Evolutionary conservation across 2,797 vertebrate genomes (phyloP), one percentile per base, ranked within the genome.

Genomic region (Anas capensis): DNA sequence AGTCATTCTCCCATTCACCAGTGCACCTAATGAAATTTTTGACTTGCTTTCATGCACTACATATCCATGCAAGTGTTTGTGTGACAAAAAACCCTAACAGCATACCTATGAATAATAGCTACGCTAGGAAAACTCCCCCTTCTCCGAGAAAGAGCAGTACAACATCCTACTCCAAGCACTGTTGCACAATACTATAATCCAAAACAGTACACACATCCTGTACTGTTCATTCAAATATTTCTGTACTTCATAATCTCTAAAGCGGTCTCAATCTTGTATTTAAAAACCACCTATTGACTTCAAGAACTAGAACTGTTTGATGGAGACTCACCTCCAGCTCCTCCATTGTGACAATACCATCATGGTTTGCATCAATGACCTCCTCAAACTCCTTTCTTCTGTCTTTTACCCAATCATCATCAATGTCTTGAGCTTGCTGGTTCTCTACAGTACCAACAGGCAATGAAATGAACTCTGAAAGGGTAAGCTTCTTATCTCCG

Each of bases 401-500:
- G 96, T 99, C 99, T 54, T 97, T 97, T 4, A 99, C 99, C 99
- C 99, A 99, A 91, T 99, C 99, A 3, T 99, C 99, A 2, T 99
- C 99, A 1, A 99, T 98, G 81, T 99, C 99, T 96, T 99, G 99
- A 1, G 98, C 99, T 87, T 99, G 99, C 96, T 99, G 99, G 96
- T 99, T 99, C 97, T 99, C 99, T 72, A 99, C 99, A 0, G 99
- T 99, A 64, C 99, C 99, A 92, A 99, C 98, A 0, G 99, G 99
- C 20, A 99, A 73, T 0, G 99, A 99, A 89, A 99, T 99, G 96
- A 99, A 99, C 97, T 99, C 99, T 0, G 99, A 98, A 77, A 99
- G 97, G 0, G 99, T 99, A 64, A 99, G 98, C 49, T 98, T 99
- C 95, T 99, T 99, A 90, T 99, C 98, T 0, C 98, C 98, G 0